phyloP scores from a whole-genome alignment of 2,797 vertebrate genomes.

The Poeciliopsis infans region DNA sequence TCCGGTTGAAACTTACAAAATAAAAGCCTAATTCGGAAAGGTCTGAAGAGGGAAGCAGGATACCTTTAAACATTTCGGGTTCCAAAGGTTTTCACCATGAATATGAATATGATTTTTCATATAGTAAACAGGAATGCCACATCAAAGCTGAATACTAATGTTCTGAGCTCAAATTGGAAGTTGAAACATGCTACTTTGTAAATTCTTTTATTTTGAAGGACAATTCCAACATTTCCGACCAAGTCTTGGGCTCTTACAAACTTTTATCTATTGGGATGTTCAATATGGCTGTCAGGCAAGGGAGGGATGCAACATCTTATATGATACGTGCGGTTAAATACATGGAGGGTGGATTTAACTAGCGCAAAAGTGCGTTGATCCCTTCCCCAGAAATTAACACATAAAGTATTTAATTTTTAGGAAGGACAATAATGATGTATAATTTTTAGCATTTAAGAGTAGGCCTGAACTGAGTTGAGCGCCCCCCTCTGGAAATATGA shows the following conservation, averaged over 20 bases:
- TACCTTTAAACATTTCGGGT: neutral
- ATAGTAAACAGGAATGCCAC: neutral
- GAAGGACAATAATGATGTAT: neutral
- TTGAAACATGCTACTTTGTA: neutral
- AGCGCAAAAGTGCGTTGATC: neutral
- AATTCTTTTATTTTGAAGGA: slow-evolving; percentile 29
- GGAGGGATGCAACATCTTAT: slow-evolving; percentile 41
- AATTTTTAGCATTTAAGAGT: neutral
- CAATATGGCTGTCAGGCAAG: slow-evolving; percentile 76
- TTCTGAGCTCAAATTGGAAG: neutral
- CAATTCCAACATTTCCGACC: neutral
- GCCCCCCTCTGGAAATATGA: slow-evolving; percentile 12
- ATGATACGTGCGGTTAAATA: slow-evolving; percentile 14
- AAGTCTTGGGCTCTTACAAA: neutral
- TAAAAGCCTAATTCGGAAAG: slow-evolving; percentile 31
- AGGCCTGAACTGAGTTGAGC: neutral
- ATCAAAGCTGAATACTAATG: neutral
- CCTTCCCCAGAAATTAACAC: neutral
- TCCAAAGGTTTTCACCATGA: neutral
- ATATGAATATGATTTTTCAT: too few relatives aligned
- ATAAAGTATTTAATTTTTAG: neutral
- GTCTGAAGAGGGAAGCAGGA: rapidly evolving
- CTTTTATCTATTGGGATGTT: slow-evolving; percentile 46
- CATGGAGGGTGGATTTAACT: slow-evolving; percentile 8
- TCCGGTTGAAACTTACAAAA: slow-evolving; percentile 40